phyloP scores from a whole-genome alignment of 1,140 invertebrate species.

The Sesamia nonagrioides region DNA sequence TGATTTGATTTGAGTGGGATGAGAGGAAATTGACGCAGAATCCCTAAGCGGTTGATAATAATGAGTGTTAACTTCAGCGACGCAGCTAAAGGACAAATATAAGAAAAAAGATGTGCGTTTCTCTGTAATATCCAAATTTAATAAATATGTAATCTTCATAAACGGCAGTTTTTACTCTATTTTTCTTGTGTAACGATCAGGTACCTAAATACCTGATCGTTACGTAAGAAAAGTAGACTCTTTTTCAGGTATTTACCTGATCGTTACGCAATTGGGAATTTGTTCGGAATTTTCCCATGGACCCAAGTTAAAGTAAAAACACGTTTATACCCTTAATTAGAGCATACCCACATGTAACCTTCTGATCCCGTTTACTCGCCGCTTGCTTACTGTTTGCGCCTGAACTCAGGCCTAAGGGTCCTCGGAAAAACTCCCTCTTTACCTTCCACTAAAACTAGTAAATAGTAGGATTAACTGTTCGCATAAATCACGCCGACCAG shows the following conservation, averaged over 20 bases:
- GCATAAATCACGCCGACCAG: slow-evolving; percentile 76
- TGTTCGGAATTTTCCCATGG: too few species aligned
- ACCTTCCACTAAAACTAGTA: slow-evolving; percentile 86
- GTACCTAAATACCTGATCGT: too few species aligned
- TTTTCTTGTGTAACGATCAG: too few species aligned
- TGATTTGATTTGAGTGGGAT: too few species aligned
- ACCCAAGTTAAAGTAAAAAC: too few species aligned
- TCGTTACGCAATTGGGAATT: too few species aligned
- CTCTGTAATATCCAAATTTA: neutral
- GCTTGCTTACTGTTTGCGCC: slow-evolving; percentile 45
- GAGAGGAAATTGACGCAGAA: neutral
- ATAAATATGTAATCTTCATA: neutral
- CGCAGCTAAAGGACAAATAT: neutral
- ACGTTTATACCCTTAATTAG: too few species aligned
- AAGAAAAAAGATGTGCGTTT: neutral
- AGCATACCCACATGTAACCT: neutral
- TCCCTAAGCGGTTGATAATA: neutral
- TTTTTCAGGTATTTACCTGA: too few species aligned
- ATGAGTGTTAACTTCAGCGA: neutral
- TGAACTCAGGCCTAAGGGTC: slow-evolving; percentile 64
- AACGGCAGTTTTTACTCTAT: too few species aligned
- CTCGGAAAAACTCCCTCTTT: slow-evolving; percentile 81
- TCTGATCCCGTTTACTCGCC: slow-evolving; percentile 41
- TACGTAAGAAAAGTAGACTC: too few species aligned
- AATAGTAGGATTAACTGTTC: slow-evolving; percentile 85